Percentiles rank a stretch among this genome's conserved stretches.
phyloP scores from a whole-genome alignment of 2,113 vertebrate species.

The Passer domesticus region DNA sequence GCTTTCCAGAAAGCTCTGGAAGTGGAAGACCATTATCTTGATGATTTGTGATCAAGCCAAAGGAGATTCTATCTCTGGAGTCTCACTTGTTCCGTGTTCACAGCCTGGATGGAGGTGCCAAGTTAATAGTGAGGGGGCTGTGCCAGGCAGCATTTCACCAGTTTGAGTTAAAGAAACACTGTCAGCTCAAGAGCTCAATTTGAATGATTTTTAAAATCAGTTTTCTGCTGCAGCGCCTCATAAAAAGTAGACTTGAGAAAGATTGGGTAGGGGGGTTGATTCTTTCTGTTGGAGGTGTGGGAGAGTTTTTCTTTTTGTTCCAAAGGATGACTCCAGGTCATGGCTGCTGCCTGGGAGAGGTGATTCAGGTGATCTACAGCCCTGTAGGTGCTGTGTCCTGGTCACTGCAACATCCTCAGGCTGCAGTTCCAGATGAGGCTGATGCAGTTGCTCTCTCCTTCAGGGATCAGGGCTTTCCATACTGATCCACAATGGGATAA shows the following conservation, averaged over 20 bases:
- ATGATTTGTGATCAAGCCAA: constrained; percentile 36
- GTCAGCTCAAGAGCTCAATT: background rate
- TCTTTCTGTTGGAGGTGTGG: background rate
- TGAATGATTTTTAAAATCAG: background rate
- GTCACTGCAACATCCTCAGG: background rate
- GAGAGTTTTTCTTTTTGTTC: background rate
- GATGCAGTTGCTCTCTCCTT: background rate
- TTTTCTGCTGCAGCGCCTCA: background rate
- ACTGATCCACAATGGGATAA: accelerated
- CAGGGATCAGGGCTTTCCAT: background rate
- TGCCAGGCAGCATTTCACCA: constrained; percentile 34
- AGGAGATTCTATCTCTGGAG: background rate
- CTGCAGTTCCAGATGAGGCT: background rate
- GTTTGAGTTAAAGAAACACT: background rate
- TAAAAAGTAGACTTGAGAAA: background rate
- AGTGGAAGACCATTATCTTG: constrained; percentile 33
- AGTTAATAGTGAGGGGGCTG: constrained; percentile 9
- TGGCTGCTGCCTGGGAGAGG: background rate
- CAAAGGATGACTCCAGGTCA: background rate
- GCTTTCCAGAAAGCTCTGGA: constrained; percentile 8
- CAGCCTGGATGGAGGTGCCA: constrained; percentile 40
- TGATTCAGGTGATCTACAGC: background rate
- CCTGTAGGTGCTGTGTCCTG: background rate
- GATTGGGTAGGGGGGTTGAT: accelerated
- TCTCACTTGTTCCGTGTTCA: constrained; percentile 13